Evolutionary conservation across 2,797 vertebrate species (phyloP), one percentile per base, ranked within the genome.

Genomic region (Pangasius krempfi): DNA sequence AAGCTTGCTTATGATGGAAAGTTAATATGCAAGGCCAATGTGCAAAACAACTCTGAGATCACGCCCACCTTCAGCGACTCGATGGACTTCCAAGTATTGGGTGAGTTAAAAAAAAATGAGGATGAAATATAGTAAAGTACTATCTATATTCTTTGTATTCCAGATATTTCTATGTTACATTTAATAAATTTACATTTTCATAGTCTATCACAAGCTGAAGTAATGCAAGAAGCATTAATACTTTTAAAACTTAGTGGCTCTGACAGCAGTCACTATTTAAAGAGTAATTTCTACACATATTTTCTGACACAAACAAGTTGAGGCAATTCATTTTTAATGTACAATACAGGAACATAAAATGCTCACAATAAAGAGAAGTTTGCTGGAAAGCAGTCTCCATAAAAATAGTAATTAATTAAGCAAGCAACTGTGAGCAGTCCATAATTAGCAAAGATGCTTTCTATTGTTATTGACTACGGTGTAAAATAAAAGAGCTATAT

Each of bases 11-110:
- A 89, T 83, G 87, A 91, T n/a, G 91, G 86, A 30, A 50, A 0
- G 0, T 70, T 84, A 1, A 27, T 75, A 27, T 92, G 90, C 54
- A 88, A 87, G 52, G 89, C 86, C 52, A 91, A 68, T 9, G 88
- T 68, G 58, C 68, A 62, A 22, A 92, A 92, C 20, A 62, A 85
- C 75, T 62, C 88, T 0, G 9, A 58, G 2, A 58, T 86, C 20
- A 30, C 2, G 14, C 85, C 86, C 16, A 60, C 50, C 1, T 14
- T 12, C 78, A 92, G 91, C 30, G 4, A 75, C 0, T 4, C 0
- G n/a, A 0, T 52, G 40, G 2, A 30, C 5, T 78, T 87, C 22
- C 16, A 13, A 56, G 90, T 92, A 50, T 22, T 90, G 1, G 58
- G 90, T 92, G 56, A 90, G 90, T 90, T 58, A 37, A 13, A 54